A percentile compares a stretch with the other conserved stretches of the same genome.
Evolutionary conservation across 2,888 invertebrate genomes (phyloP).

Genomic region (Junonia oenone): DNA sequence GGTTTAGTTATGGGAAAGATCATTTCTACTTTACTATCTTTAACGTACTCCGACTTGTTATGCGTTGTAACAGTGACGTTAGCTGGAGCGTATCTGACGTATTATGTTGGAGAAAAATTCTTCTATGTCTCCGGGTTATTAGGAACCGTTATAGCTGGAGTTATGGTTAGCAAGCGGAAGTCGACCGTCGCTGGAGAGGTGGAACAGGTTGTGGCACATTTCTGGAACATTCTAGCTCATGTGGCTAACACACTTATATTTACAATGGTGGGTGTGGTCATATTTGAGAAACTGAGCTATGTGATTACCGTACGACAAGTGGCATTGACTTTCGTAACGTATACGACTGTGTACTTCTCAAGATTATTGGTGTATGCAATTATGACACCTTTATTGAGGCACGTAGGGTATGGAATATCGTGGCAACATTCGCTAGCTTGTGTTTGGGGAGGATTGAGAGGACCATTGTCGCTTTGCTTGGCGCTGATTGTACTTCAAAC

Average conservation of each 20-base stretch:
- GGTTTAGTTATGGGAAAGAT: slow-evolving; percentile 62
- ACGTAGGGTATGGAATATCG: slow-evolving; percentile 78
- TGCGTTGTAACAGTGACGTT: slow-evolving; percentile 60
- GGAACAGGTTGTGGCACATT: slow-evolving; percentile 51
- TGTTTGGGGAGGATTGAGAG: slow-evolving; percentile 82
- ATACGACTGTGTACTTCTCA: slow-evolving; percentile 69
- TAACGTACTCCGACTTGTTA: slow-evolving; percentile 59
- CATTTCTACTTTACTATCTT: slow-evolving; percentile 48
- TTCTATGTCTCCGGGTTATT: slow-evolving; percentile 64
- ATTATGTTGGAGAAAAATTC: slow-evolving; percentile 65
- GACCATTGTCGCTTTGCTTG: slow-evolving; percentile 79
- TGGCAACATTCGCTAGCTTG: slow-evolving; percentile 80
- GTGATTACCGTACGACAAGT: slow-evolving; percentile 60
- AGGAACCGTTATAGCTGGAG: slow-evolving; percentile 57
- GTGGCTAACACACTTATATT: slow-evolving; percentile 79
- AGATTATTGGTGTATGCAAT: slow-evolving; percentile 66
- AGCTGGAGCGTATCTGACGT: slow-evolving; percentile 59
- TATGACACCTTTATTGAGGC: slow-evolving; percentile 72
- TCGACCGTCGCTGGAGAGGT: slow-evolving; percentile 61
- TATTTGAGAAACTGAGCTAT: slow-evolving; percentile 71
- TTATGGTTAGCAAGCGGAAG: slow-evolving; percentile 57
- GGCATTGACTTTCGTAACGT: slow-evolving; percentile 61
- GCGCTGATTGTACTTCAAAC: slow-evolving; percentile 76
- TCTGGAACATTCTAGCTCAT: slow-evolving; percentile 58
- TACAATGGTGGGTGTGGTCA: slow-evolving; percentile 80